Evolutionary conservation across 2,797 vertebrate genomes (phyloP).

Genomic region (Cephalopachus bancanus): DNA sequence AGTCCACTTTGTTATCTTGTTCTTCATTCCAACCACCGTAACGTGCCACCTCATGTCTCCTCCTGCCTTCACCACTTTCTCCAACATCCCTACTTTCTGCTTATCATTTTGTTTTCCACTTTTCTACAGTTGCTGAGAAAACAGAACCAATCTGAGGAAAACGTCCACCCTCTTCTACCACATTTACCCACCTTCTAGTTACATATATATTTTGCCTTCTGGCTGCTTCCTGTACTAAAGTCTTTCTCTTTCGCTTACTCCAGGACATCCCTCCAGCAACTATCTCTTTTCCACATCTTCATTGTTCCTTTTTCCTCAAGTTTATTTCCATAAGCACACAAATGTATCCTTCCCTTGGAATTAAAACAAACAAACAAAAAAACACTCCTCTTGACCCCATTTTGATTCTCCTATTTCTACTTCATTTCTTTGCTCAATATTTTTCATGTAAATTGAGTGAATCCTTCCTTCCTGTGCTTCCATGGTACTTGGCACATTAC

Average conservation of each 20-base stretch:
- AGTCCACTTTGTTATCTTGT: too few relatives aligned
- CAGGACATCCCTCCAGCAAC: background rate
- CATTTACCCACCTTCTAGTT: background rate
- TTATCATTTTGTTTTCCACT: background rate
- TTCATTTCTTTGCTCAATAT: background rate
- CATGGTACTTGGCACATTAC: background rate
- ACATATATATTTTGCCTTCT: background rate
- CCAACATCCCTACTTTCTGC: background rate
- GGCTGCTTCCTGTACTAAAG: background rate
- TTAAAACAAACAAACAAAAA: background rate
- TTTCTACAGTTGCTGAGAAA: background rate
- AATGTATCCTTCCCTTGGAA: background rate
- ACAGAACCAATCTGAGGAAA: background rate
- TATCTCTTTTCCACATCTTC: background rate
- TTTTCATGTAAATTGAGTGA: background rate
- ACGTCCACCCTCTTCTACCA: background rate
- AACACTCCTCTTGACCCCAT: background rate
- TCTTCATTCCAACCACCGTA: too few relatives aligned
- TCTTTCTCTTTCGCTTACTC: background rate
- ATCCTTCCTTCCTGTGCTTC: background rate
- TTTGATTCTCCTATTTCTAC: background rate
- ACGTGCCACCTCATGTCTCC: too few relatives aligned
- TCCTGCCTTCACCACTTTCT: background rate
- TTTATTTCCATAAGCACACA: background rate
- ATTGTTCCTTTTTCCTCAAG: background rate